Evolutionary conservation across 2,888 invertebrate genomes (phyloP).

Genomic region (Selenia dentaria): DNA sequence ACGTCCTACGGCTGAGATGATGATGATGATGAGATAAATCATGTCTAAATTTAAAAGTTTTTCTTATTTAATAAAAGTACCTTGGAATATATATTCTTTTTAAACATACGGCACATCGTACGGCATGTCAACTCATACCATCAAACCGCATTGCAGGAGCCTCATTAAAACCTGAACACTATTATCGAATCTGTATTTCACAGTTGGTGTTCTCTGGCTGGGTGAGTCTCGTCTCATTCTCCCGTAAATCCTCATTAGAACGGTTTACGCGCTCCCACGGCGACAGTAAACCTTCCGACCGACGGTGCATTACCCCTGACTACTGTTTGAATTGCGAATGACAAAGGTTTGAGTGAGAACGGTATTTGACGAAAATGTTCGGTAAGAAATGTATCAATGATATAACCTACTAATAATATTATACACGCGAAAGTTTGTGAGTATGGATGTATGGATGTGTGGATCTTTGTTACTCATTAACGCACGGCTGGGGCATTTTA

Average conservation of each 20-base stretch:
- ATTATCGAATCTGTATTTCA: neutral
- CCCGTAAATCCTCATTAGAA: constrained; percentile 81
- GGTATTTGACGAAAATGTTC: neutral
- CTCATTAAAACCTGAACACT: constrained; percentile 25
- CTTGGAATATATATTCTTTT: no score
- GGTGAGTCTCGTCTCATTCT: constrained; percentile 41
- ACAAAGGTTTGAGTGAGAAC: constrained; percentile 5
- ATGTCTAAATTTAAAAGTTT: no score
- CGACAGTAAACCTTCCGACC: constrained; percentile 69
- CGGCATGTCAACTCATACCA: no score
- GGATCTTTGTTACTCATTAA: no score
- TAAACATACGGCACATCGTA: no score
- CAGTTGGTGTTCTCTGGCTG: constrained; percentile 51
- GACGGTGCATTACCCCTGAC: constrained; percentile 70
- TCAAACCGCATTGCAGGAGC: neutral
- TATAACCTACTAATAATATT: no score
- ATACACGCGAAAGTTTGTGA: no score
- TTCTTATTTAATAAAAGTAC: no score
- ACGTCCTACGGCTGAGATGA: no score
- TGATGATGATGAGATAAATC: no score
- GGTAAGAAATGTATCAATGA: constrained; percentile 20
- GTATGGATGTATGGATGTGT: no score
- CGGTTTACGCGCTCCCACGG: constrained; percentile 74
- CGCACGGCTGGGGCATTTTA: no score
- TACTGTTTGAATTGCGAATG: constrained; percentile 47